Evolutionary conservation across 2,888 invertebrate genomes (phyloP).

Genomic region (Trichacis sp.): DNA sequence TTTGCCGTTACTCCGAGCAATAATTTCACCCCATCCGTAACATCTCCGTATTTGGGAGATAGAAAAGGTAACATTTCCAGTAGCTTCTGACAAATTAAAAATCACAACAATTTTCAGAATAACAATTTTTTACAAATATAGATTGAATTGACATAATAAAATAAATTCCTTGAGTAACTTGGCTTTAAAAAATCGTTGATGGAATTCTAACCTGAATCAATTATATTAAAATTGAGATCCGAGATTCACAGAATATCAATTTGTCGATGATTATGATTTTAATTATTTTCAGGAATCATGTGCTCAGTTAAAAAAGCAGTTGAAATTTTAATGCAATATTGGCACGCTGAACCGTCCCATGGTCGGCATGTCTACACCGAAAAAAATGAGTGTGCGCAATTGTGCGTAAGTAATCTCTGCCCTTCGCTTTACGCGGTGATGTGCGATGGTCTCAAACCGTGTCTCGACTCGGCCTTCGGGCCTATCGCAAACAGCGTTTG

Average conservation of each 20-base stretch:
- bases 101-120: no score
- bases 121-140: no score
- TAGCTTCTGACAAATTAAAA: no score
- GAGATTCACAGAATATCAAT: no score
- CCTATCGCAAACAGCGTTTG: conserved; percentile 88
- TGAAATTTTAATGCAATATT: conserved; percentile 77
- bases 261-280: no score
- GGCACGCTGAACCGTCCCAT: conserved; percentile 77
- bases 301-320: conserved; percentile 81
- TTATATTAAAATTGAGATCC: no score
- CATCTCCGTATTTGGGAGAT: conserved; percentile 71
- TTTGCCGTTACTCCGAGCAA: conserved; percentile 73
- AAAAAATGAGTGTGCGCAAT: conserved; percentile 78
- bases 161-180: no score
- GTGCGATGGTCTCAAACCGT: conserved; percentile 86
- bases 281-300: conserved; percentile 73
- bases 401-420: conserved; percentile 82
- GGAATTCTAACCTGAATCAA: no score
- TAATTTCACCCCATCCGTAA: conserved; percentile 62
- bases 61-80: conserved; percentile 71
- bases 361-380: conserved; percentile 67
- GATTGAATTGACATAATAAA: no score
- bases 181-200: no score
- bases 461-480: conserved; percentile 86
- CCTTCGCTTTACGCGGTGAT: conserved; percentile 87